phyloP scores from a whole-genome alignment of 1,140 invertebrate genomes.

The Neoseiulus cucumeris region DNA sequence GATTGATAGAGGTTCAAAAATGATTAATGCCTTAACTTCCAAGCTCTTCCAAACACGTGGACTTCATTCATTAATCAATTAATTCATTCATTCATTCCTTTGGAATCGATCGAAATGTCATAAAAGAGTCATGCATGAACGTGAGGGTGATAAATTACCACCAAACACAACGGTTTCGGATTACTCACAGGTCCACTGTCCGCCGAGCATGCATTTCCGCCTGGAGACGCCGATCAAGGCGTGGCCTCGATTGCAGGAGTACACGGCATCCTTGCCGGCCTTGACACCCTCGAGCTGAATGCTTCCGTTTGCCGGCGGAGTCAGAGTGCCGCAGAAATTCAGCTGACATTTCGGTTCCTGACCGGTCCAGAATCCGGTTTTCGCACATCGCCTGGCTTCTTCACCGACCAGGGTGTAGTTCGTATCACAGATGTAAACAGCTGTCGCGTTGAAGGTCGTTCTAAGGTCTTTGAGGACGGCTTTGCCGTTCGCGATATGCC shows the following conservation, averaged over 20 bases:
- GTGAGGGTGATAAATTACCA: too few relatives aligned
- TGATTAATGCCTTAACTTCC: too few relatives aligned
- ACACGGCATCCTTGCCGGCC: constrained; percentile 30
- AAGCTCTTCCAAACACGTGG: too few relatives aligned
- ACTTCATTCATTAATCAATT: too few relatives aligned
- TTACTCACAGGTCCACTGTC: constrained; percentile 21
- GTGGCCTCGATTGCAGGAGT: constrained; percentile 59
- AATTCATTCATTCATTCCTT: too few relatives aligned
- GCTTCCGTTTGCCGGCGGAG: constrained; percentile 53
- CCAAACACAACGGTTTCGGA: too few relatives aligned
- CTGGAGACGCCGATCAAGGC: constrained; percentile 45
- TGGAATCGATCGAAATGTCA: too few relatives aligned
- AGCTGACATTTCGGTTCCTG: constrained; percentile 56
- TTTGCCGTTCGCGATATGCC: constrained; percentile 46
- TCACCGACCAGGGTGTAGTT: constrained; percentile 59
- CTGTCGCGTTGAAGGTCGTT: constrained; percentile 49
- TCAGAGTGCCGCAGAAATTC: constrained; percentile 48
- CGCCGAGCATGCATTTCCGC: constrained; percentile 20
- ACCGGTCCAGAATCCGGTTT: constrained; percentile 65
- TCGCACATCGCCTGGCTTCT: constrained; percentile 34
- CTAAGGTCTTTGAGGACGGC: constrained; percentile 45
- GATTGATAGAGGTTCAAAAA: too few relatives aligned
- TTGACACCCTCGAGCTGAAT: constrained; percentile 47
- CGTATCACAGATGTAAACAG: constrained; percentile 50
- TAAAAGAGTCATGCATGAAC: too few relatives aligned